Evolutionary conservation across 2,888 invertebrate genomes (phyloP), one percentile per base, ranked within the genome.

Genomic region (Tenodera sinensis): DNA sequence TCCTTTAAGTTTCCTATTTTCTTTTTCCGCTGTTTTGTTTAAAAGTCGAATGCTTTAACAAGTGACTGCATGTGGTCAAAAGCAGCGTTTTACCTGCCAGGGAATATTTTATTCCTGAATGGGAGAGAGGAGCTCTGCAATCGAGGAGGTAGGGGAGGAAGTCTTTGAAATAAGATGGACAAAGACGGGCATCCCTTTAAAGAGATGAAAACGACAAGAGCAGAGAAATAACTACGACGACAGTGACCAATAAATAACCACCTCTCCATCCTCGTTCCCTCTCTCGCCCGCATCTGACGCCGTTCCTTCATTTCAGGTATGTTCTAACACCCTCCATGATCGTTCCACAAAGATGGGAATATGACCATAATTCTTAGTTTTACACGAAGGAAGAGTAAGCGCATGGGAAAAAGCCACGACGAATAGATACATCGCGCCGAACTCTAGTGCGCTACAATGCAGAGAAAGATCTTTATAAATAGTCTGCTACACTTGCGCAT

Each of bases 191-290:
- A 30, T 81, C 88, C 85, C 85, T 85, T 89, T 71, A 34, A 85
- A 85, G 88, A 88, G 88, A 88, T 85, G 89, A 82, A 89, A 89
- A 89, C 88, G 88, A 89, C 89, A 89, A 89, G 89, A 88, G 34
- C 28, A 83, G 30, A 88, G 89, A 84, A 88, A 89, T 89, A 89
- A 88, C 88, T 88, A 89, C 86, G 89, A 88, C 88, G 34, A 83
- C 85, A 30, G 81, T 28, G 85, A 85, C 88, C 89, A 88, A 89
- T 88, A 88, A 89, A 89, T 88, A 89, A 85, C 8, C 88, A 27
- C 34, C 30, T 27, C 83, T 27, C 82, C 85, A 12, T 34, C 47
- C 28, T 42, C 3, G 82, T 42, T 42, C 25, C 25, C n/a, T 15
- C 83, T 27, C 88, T 34, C 28, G 27, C 85, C 47, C 3, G 83